Percentiles rank a stretch among this genome's conserved stretches.
phyloP scores from a whole-genome alignment of 2,113 vertebrate species.

The Pimephales promelas region DNA sequence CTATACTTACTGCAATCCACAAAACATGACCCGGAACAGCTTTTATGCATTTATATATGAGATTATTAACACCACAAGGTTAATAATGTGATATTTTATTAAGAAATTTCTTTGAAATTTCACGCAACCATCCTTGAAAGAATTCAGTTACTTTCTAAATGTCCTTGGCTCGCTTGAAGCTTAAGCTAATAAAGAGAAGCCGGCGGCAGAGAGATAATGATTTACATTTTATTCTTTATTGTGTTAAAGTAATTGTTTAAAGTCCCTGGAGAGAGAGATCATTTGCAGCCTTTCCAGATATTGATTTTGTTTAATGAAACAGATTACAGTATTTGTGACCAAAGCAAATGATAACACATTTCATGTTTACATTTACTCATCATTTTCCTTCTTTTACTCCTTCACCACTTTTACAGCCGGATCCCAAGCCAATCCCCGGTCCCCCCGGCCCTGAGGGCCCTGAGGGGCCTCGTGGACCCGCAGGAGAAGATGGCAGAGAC shows the following conservation, averaged over 20 bases:
- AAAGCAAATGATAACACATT: neutral
- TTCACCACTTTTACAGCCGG: conserved; percentile 66
- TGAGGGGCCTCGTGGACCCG: conserved; percentile 70
- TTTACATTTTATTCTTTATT: neutral
- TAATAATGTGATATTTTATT: neutral
- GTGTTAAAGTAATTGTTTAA: neutral
- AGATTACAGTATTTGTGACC: neutral
- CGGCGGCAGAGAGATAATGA: neutral
- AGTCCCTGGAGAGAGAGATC: neutral
- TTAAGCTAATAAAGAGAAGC: conserved; percentile 14
- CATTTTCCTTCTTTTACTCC: conserved; percentile 38
- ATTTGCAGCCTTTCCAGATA: neutral
- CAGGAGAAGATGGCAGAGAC: conserved; percentile 76
- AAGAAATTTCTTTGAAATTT: neutral
- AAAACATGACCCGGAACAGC: neutral
- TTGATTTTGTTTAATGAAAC: conserved; percentile 12
- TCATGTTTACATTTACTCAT: neutral
- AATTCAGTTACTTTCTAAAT: neutral
- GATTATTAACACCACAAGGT: neutral
- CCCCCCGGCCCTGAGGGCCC: conserved; percentile 71
- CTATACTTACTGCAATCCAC: conserved; percentile 52
- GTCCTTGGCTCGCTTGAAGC: neutral
- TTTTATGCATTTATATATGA: neutral
- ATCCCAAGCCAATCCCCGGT: conserved; percentile 72
- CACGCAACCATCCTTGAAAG: neutral